Conservation (phyloP, 2,888 invertebrate genomes). For the Drosophila mayaguana region DNA sequence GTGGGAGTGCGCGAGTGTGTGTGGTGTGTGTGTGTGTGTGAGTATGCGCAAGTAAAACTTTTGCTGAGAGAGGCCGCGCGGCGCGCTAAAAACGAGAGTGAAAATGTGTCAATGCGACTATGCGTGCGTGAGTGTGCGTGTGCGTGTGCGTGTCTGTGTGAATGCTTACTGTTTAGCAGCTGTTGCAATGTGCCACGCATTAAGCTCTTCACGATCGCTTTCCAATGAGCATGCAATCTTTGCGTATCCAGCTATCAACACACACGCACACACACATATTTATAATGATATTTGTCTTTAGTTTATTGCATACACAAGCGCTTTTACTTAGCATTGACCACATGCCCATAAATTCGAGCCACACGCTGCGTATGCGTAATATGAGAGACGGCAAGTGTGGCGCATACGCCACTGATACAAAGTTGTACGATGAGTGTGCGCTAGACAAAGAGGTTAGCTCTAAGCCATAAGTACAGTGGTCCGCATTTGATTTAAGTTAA, state of each 20-base stretch:
- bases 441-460: neutral
- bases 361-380: conserved; percentile 73
- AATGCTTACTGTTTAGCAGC: conserved; percentile 30
- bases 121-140: neutral
- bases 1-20: conserved; percentile 7
- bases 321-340: conserved; percentile 22
- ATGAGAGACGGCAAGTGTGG: conserved; percentile 46
- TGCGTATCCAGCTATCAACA: neutral
- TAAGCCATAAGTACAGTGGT: conserved; percentile 3
- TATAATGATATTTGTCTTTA: neutral
- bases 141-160: conserved; percentile 1
- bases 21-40: neutral
- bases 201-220: conserved; percentile 45
- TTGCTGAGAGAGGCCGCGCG: conserved; percentile 31
- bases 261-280: neutral
- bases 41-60: conserved; percentile 23
- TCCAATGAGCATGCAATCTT: conserved; percentile 39
- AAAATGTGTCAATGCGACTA: conserved; percentile 47
- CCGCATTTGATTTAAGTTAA: neutral
- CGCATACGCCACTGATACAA: conserved; percentile 60
- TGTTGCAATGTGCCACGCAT: conserved; percentile 53
- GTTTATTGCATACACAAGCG: neutral
- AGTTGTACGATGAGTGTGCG: neutral
- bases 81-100: conserved; percentile 54
- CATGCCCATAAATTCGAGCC: neutral